Evolutionary conservation across 2,113 vertebrate species (phyloP), one percentile per base, ranked within the genome.

Genomic region (Otocyon megalotis): DNA sequence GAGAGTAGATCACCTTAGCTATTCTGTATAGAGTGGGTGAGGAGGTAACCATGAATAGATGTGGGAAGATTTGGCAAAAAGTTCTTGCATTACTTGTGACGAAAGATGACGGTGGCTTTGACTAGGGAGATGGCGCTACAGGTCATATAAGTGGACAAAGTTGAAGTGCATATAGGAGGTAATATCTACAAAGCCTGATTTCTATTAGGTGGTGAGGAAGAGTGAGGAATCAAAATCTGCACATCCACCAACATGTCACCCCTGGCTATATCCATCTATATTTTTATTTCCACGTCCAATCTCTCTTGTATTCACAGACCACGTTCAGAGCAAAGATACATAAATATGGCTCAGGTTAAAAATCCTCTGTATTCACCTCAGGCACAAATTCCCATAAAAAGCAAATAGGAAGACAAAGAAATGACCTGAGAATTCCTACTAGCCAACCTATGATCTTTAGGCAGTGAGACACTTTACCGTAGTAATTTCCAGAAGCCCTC

Each of bases 321-420:
- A 5, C 4, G 35, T 81, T 84, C 69, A 63, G 13, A 56, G 22
- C 15, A 22, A 54, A 62, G 22, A 72, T 3, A 58, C 17, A 58
- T 0, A 60, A 16, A 56, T 2, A 6, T 0, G 2, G 53, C 53
- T 62, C 62, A 50, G 35, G 17, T 43, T 13, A 54, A 90, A 53
- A 28, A 81, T 13, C 69, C 48, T 62, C 83, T 87, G 35, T 11
- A 67, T 67, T 77, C 56, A 76, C n/a, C 48, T 54, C 10, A 13
- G 60, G 32, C 58, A 88, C 85, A 79, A 90, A 20, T 85, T 76
- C 77, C 71, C 53, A 71, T 79, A 53, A 30, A 58, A 72, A 74
- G 11, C 7, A 50, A 71, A n/a, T 8, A 28, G 28, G 43, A 43
- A 43, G 43, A 43, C 67, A 56, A 80, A 80, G 60, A 82, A 80